Conservation (phyloP, 2,797 vertebrate species). For the Crocidura indochinensis region DNA sequence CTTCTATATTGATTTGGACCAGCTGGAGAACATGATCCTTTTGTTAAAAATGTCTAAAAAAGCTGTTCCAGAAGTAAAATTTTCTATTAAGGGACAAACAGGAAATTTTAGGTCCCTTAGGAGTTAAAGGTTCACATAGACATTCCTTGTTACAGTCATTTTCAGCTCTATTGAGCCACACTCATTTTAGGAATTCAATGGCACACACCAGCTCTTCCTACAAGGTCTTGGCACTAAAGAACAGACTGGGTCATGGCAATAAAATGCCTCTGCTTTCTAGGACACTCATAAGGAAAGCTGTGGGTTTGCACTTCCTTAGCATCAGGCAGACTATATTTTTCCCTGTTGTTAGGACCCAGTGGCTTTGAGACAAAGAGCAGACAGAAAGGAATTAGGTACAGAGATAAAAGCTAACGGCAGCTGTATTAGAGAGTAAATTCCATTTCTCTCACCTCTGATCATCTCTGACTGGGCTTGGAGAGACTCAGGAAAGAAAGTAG, state of each 20-base stretch:
- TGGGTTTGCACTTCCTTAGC: neutral
- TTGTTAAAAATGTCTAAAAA: conserved; percentile 10
- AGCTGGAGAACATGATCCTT: neutral
- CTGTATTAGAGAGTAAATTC: neutral
- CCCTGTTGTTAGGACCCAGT: neutral
- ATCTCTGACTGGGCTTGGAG: too few relatives aligned
- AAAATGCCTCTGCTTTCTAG: neutral
- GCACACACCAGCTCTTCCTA: too few relatives aligned
- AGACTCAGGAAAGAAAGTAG: neutral
- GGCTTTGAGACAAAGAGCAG: neutral
- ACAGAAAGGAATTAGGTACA: neutral
- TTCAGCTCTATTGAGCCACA: neutral
- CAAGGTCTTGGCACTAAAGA: neutral
- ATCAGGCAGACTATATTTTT: neutral
- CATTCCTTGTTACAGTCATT: neutral
- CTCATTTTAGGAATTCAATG: neutral
- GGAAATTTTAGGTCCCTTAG: neutral
- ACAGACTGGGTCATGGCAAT: too few relatives aligned
- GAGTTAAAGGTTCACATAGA: conserved; percentile 13
- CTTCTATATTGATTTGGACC: neutral
- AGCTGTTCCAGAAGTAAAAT: neutral
- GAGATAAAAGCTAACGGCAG: neutral
- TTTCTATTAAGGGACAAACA: neutral
- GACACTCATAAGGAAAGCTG: neutral
- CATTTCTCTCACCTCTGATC: rapidly evolving